These are phyloP conservation scores for Tigriopus japonicus DNA, from an alignment of 1,140 invertebrate genomes.

Conservation along the genomic window DNA sequence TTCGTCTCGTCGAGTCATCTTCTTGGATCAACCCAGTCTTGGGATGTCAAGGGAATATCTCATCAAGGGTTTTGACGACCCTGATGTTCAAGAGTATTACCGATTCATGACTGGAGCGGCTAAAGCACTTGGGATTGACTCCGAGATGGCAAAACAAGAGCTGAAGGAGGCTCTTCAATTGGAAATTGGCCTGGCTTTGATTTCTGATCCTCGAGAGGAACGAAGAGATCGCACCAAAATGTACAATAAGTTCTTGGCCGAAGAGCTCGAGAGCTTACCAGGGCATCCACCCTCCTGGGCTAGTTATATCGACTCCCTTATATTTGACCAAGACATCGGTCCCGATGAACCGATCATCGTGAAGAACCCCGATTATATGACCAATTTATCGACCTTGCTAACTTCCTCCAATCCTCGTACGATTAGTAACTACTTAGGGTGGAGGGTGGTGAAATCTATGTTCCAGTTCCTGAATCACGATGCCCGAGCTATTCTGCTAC, in stretches of 20 bases:
- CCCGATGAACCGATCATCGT: conserved; percentile 15
- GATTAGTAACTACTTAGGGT: conserved; percentile 57
- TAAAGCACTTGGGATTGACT: conserved; percentile 53
- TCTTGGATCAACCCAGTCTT: conserved; percentile 72
- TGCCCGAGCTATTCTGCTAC: conserved; percentile 45
- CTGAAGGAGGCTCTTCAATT: conserved; percentile 65
- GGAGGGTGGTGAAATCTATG: conserved; percentile 50
- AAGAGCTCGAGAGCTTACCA: conserved; percentile 60
- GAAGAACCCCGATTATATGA: conserved; percentile 12
- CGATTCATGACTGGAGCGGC: conserved; percentile 33
- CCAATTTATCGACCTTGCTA: conserved; percentile 10
- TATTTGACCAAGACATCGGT: conserved; percentile 15
- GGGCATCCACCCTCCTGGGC: conserved; percentile 40
- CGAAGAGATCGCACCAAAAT: conserved; percentile 69
- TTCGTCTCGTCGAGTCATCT: conserved; percentile 44
- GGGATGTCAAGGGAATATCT: conserved; percentile 68
- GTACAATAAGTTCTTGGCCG: conserved; percentile 60
- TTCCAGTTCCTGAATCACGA: conserved; percentile 52
- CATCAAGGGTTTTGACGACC: conserved; percentile 37
- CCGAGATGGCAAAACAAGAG: conserved; percentile 49
- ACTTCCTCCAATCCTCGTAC: not conserved
- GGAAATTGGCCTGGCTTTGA: conserved; percentile 81
- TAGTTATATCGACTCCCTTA: conserved; percentile 12
- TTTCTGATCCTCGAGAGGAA: conserved; percentile 72
- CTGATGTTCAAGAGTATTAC: conserved; percentile 26